These are phyloP conservation scores for Diadophis punctatus DNA, from an alignment of 2,113 vertebrate genomes.

Conservation along the genomic window DNA sequence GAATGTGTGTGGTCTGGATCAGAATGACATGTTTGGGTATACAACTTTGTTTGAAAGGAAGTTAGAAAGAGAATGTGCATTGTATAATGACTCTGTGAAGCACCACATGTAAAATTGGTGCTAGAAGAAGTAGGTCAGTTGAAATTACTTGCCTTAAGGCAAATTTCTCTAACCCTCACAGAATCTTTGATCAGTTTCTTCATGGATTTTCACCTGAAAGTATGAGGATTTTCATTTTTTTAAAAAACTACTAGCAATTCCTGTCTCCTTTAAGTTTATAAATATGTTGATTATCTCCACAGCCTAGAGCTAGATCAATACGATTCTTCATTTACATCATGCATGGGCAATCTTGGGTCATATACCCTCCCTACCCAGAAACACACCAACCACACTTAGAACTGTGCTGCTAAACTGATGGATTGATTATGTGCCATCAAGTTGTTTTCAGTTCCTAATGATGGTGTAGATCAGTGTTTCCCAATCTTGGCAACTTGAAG, in stretches of 20 bases:
- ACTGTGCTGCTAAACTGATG: background rate
- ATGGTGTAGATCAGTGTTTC: background rate
- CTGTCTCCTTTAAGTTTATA: background rate
- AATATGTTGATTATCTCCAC: background rate
- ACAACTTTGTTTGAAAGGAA: background rate
- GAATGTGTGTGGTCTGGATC: background rate
- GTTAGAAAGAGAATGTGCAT: background rate
- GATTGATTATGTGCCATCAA: background rate
- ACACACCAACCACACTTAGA: background rate
- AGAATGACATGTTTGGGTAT: background rate
- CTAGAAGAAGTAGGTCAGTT: background rate
- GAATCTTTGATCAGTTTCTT: background rate
- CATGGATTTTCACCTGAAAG: background rate
- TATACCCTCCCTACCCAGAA: background rate
- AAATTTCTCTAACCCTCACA: background rate
- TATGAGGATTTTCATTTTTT: background rate
- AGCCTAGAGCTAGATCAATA: background rate
- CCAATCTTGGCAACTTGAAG: too few relatives aligned
- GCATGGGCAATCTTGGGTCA: background rate
- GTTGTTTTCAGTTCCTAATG: background rate
- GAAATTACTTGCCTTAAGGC: background rate
- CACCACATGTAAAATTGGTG: background rate
- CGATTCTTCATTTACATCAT: background rate
- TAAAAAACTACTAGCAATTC: background rate
- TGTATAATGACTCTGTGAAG: background rate